phyloP scores from a whole-genome alignment of 2,888 invertebrate species.

The Nasonovia ribisnigri region DNA sequence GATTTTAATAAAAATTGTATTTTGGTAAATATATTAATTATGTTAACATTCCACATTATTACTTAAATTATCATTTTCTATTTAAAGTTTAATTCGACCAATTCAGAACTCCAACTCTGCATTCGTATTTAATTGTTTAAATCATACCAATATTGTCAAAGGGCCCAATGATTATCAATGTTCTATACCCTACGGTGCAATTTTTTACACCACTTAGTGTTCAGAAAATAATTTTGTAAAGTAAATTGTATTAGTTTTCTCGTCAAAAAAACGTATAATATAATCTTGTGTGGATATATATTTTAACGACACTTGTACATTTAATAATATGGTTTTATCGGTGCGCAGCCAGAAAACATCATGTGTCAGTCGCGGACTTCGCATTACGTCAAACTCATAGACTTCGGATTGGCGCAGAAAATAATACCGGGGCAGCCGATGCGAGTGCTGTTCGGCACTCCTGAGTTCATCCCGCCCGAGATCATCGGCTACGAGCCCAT shows the following conservation, averaged over 20 bases:
- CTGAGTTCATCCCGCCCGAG: conserved; percentile 94
- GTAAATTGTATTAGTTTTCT: neutral
- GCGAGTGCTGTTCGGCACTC: conserved; percentile 87
- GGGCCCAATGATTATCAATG: neutral
- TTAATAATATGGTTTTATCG: neutral
- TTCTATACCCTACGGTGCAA: neutral
- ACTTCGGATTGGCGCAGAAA: conserved; percentile 90
- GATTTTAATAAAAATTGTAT: too few species aligned
- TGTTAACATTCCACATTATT: neutral
- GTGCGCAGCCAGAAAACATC: conserved; percentile 88
- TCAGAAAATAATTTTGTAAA: neutral
- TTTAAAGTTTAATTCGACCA: neutral
- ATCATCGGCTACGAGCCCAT: conserved; percentile 92
- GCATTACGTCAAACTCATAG: conserved; percentile 91
- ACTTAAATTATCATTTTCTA: neutral
- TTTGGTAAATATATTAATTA: too few species aligned
- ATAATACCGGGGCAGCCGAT: conserved; percentile 78
- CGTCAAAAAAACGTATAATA: neutral
- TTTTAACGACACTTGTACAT: neutral
- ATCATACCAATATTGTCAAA: neutral
- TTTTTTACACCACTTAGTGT: neutral
- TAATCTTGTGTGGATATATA: neutral
- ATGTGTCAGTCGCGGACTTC: conserved; percentile 89
- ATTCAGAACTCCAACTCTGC: neutral
- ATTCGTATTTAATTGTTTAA: neutral